Evolutionary conservation across 2,888 invertebrate species (phyloP).

Genomic region (Spisula solida): DNA sequence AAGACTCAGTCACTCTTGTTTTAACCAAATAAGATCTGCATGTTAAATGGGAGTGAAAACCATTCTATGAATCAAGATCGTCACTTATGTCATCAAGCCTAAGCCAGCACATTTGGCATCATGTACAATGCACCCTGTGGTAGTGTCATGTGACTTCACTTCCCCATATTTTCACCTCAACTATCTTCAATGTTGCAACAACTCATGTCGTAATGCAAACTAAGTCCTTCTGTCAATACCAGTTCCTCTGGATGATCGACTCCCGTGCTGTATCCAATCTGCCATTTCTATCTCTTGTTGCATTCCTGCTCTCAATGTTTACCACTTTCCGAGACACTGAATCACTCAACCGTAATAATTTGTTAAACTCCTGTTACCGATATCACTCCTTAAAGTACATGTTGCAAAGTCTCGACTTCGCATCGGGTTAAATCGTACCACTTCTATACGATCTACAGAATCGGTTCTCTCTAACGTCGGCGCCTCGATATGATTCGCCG

Average conservation of each 20-base stretch:
- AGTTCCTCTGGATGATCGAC: neutral
- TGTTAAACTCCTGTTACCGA: constrained; percentile 78
- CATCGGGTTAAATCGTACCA: constrained; percentile 83
- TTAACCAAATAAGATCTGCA: neutral
- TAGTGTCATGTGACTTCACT: neutral
- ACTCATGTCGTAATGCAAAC: neutral
- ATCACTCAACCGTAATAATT: constrained; percentile 77
- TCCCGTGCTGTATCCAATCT: neutral
- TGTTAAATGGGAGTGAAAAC: neutral
- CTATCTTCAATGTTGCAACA: neutral
- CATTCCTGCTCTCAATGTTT: neutral
- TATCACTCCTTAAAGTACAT: constrained; percentile 78
- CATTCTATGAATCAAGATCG: too few relatives aligned
- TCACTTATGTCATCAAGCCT: too few relatives aligned
- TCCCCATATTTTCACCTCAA: neutral
- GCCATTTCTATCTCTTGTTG: neutral
- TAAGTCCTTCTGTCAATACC: neutral
- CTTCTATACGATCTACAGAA: constrained; percentile 84
- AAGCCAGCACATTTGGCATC: too few relatives aligned
- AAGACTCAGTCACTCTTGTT: neutral
- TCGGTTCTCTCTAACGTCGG: constrained; percentile 81
- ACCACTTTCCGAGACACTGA: neutral
- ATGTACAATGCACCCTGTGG: too few relatives aligned
- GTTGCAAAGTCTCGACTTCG: constrained; percentile 73
- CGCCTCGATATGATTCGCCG: constrained; percentile 77